phyloP scores from a whole-genome alignment of 2,797 vertebrate genomes.

The Loriculus beryllinus region DNA sequence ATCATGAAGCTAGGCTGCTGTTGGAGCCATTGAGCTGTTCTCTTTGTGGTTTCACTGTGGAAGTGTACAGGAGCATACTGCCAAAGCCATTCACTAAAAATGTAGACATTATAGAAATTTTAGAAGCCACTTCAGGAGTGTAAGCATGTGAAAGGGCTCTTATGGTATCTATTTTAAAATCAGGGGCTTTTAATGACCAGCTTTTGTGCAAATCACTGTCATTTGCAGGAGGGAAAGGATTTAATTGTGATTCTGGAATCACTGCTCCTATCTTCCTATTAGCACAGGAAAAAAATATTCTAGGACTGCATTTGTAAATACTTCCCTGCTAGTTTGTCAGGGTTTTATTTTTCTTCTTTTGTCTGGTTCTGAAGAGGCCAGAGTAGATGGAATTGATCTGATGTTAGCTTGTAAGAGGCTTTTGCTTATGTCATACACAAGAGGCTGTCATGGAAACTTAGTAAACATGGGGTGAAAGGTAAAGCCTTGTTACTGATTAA shows the following conservation, averaged over 20 bases:
- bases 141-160: not conserved
- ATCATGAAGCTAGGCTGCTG: not conserved
- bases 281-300: not conserved
- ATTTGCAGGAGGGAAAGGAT: not conserved
- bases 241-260: not conserved
- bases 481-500: conserved; percentile 65
- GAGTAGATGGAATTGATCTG: not conserved
- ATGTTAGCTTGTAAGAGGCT: not conserved
- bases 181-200: not conserved
- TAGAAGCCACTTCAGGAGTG: not conserved
- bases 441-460: conserved; percentile 5
- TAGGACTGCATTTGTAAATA: not conserved
- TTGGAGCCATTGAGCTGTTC: not conserved
- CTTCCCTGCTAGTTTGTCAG: not conserved
- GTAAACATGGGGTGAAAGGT: conserved; percentile 52
- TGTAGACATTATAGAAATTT: not conserved
- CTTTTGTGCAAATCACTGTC: not conserved
- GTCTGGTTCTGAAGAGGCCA: not conserved
- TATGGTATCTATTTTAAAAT: not conserved
- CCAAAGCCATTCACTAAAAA: not conserved
- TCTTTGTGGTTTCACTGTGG: not conserved
- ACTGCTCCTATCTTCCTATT: not conserved
- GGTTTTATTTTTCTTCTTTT: not conserved
- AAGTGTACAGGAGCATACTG: not conserved
- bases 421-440: conserved; percentile 32